These are phyloP conservation scores for Eulemur albifrons DNA, from an alignment of 2,797 vertebrate species.

Conservation along the genomic window DNA sequence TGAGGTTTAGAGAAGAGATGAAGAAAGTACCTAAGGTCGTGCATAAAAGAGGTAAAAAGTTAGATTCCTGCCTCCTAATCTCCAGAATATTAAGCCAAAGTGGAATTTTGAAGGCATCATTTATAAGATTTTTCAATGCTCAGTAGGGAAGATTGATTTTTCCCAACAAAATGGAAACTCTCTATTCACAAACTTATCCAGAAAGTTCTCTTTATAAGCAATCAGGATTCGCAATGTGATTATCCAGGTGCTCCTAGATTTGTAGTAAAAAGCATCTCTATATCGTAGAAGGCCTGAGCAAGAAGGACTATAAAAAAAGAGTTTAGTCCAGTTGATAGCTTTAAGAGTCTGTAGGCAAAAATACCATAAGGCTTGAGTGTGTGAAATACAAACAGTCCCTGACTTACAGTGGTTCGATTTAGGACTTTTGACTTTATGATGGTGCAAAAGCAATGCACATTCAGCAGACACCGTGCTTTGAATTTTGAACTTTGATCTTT, in stretches of 20 bases:
- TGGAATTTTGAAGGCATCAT: conserved; percentile 34
- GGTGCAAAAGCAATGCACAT: background rate
- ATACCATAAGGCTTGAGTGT: background rate
- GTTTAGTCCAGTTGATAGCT: background rate
- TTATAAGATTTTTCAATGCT: conserved; percentile 50
- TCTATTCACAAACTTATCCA: background rate
- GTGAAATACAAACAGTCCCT: background rate
- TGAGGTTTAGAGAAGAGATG: background rate
- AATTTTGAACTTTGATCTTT: background rate
- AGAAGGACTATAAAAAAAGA: background rate
- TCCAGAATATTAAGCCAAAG: background rate
- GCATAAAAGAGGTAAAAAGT: conserved; percentile 34
- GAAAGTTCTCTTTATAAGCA: background rate
- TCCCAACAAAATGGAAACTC: background rate
- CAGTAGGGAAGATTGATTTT: conserved; percentile 30
- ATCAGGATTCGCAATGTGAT: background rate
- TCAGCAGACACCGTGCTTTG: background rate
- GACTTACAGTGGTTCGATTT: background rate
- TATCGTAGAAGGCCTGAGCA: background rate
- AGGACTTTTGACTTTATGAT: background rate
- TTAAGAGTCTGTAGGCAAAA: background rate
- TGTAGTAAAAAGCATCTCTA: background rate
- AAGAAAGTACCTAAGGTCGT: background rate
- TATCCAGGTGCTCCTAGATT: background rate
- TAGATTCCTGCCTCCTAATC: background rate